Percentiles rank a stretch among this genome's conserved stretches.
phyloP scores from a whole-genome alignment of 1,140 invertebrate genomes.

The Trialeurodes vaporariorum region DNA sequence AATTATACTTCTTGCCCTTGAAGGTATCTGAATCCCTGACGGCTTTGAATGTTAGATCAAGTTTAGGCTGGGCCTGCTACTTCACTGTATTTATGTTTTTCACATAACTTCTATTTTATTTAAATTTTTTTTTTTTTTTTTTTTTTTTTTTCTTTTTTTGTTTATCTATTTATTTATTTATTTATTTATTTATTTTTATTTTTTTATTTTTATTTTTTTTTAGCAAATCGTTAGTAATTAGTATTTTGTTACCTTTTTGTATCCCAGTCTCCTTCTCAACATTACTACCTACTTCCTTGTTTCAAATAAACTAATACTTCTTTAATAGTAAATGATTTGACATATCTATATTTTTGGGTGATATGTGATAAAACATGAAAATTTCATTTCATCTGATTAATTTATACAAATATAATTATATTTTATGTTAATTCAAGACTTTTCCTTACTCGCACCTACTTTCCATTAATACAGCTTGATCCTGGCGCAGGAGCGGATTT shows the following conservation, averaged over 20 bases:
- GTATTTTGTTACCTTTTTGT: not conserved
- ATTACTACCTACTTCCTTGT: not conserved
- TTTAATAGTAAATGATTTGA: not conserved
- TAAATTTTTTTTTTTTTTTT: too few relatives aligned
- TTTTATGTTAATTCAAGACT: not conserved
- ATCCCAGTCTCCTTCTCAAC: not conserved
- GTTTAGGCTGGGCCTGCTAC: not conserved
- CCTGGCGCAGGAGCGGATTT: too few relatives aligned
- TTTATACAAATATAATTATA: constrained; percentile 1
- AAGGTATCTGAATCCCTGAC: too few relatives aligned
- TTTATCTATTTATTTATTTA: too few relatives aligned
- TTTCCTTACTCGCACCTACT: not conserved
- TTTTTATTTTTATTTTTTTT: too few relatives aligned
- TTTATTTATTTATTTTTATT: too few relatives aligned
- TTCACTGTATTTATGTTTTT: not conserved
- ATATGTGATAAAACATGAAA: not conserved
- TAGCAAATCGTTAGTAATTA: not conserved
- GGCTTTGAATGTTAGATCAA: too few relatives aligned
- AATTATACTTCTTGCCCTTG: too few relatives aligned
- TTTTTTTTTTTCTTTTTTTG: too few relatives aligned
- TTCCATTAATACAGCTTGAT: too few relatives aligned
- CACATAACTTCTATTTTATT: too few relatives aligned
- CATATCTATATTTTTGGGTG: not conserved
- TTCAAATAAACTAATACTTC: not conserved
- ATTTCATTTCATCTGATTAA: not conserved